Evolutionary conservation across 2,797 vertebrate species (phyloP), one percentile per base, ranked within the genome.

Genomic region (Labeo calbasu): DNA sequence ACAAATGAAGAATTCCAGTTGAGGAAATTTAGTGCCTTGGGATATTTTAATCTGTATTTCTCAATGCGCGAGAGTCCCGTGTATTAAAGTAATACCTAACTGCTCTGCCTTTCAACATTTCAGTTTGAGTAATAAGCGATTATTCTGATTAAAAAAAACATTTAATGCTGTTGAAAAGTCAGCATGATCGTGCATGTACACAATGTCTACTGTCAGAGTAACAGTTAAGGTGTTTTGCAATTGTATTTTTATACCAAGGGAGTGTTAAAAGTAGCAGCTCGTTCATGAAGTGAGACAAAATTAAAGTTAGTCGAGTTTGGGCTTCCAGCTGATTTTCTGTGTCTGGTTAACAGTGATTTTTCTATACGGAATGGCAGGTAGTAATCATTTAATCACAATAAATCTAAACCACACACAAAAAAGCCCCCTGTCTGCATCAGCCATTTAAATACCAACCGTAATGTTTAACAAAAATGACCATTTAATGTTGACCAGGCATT

Each of bases 1-100:
- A 77, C 77, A 83, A 80, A 82, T 77, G 77, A 66, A 65, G 50
- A 53, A 79, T 53, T 83, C 70, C 55, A 82, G 36, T 61, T 77
- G 81, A 32, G 48, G 48, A 79, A 85, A 66, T 59, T 81, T 88
- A 92, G 94, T 95, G 95, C 95, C 95, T 95, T 95, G 93, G 80
- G 87, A 85, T 87, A 85, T 90, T 92, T 85, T 88, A 87, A 92
- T 86, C 89, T 86, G 86, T 86, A 77, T 82, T 88, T 73, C 81
- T 63, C 51, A 77, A 68, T 28, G 80, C 69, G 48, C 76, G 70
- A 83, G 68, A 48, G 10, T 85, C 72, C 28, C 76, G 25, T 65
- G 40, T 84, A 77, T 80, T 82, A 61, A 87, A 73, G n/a, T 36
- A 63, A 50, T 36, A 40, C 12, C 9, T 36, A 43, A 73, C 59